These are phyloP conservation scores for Phacellophora camtschatica DNA, from an alignment of 30 jellyfish, hydroid and myxozoan species.

Conservation along the genomic window DNA sequence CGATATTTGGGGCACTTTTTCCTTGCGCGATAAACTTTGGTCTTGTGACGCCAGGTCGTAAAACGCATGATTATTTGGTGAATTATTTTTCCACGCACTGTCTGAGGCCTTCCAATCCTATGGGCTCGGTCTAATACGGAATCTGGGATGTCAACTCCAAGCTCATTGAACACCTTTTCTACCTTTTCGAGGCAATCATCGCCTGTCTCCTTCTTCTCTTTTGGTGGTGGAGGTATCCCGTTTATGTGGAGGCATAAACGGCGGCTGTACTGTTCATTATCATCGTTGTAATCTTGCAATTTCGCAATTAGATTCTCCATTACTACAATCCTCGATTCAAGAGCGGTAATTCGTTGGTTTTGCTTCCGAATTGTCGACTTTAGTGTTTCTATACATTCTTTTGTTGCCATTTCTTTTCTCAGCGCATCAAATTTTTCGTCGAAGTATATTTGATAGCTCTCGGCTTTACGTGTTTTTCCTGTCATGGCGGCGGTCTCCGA, in stretches of 20 bases:
- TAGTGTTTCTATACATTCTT: not conserved
- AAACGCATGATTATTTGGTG: not conserved
- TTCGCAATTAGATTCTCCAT: not conserved
- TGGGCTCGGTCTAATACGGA: slow-evolving; percentile 1
- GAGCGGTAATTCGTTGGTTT: not conserved
- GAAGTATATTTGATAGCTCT: not conserved
- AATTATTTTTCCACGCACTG: not conserved
- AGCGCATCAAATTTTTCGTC: not conserved
- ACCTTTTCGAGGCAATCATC: not conserved
- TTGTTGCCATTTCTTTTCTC: slow-evolving; percentile 6
- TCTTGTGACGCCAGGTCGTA: not conserved
- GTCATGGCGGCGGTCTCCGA: slow-evolving; percentile 18
- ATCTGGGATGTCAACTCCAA: not conserved
- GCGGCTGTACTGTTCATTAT: slow-evolving; percentile 1
- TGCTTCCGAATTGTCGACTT: not conserved
- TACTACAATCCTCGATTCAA: not conserved
- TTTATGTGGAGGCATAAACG: not conserved
- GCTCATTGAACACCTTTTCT: not conserved
- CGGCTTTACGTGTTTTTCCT: slow-evolving; percentile 1
- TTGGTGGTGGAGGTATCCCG: not conserved
- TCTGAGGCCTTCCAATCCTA: not conserved
- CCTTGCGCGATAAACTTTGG: slow-evolving; percentile 2
- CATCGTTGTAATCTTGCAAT: not conserved
- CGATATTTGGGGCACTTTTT: not conserved
- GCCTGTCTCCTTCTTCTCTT: slow-evolving; percentile 7